Evolutionary conservation across 2,113 vertebrate genomes (phyloP), one percentile per base, ranked within the genome.

Genomic region (Cercocebus atys): DNA sequence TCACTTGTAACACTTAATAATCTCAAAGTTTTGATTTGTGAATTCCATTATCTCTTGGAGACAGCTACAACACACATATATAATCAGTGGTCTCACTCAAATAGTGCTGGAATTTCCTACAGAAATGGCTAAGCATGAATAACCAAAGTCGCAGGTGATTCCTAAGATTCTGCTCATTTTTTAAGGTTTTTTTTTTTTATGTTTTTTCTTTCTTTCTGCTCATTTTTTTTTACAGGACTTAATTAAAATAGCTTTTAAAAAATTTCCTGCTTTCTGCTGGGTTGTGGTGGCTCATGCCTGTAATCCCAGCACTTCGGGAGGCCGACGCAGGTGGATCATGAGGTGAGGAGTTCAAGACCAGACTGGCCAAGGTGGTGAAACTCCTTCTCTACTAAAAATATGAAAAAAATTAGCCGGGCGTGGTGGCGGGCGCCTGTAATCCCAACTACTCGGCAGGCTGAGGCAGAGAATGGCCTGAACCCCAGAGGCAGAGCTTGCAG

Each of bases 111-210:
- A 55, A 81, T 66, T 66, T 90, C 87, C 61, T 16, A 93, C 6
- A 59, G 76, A 66, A 95, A 88, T 57, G 68, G 84, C 32, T 88
- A 93, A 75, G 47, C 25, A 83, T 32, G 16, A 84, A 61, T 61
- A 84, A 57, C 4, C 10, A 72, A 64, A 85, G 3, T 20, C 79
- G 12, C 61, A 64, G 52, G 22, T 43, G 61, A 89, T n/a, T 8
- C 35, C 35, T 35, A 50, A 84, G 35, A 47, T 52, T 84, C 59
- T 61, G 59, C 25, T 61, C 59, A 61, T 27, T 12, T 27, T 61
- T 61, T 12, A 11, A 61, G 59, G 27, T 59, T 61, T 23, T 59
- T 27, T 61, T 59, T 61, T 61, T 61, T 61, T 27, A 10, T 40
- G 59, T 61, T 59, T 59, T 59, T 61, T 27, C 6, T 12, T 61